These are phyloP conservation scores for Phyllotreta striolata DNA, from an alignment of 2,888 invertebrate species.

Conservation along the genomic window DNA sequence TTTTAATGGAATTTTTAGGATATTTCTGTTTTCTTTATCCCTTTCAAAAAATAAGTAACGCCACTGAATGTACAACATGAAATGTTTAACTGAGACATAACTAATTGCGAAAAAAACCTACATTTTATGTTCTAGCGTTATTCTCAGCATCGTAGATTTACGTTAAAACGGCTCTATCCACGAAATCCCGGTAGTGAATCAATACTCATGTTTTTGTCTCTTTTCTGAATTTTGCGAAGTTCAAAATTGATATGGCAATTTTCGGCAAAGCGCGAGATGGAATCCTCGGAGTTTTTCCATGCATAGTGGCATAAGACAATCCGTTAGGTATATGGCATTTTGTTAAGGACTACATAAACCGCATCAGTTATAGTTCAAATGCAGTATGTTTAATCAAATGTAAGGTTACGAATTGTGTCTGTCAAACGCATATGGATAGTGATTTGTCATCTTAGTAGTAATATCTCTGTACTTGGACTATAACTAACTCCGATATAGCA, in stretches of 20 bases:
- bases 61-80: too few relatives aligned
- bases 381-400: constrained; percentile 17
- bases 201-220: constrained; percentile 6
- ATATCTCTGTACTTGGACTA: constrained; percentile 6
- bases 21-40: too few relatives aligned
- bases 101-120: too few relatives aligned
- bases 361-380: constrained; percentile 18
- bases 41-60: too few relatives aligned
- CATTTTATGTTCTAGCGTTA: too few relatives aligned
- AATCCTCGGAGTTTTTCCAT: constrained; percentile 5
- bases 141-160: not conserved
- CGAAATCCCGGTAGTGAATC: constrained; percentile 4
- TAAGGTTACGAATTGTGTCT: constrained; percentile 11
- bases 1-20: too few relatives aligned
- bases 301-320: constrained; percentile 4
- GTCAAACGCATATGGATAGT: constrained; percentile 16
- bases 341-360: constrained; percentile 7
- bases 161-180: not conserved
- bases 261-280: constrained; percentile 10
- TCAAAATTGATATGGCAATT: constrained; percentile 19
- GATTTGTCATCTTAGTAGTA: constrained; percentile 11
- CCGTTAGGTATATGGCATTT: constrained; percentile 4
- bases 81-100: too few relatives aligned
- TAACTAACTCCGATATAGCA: constrained; percentile 5
- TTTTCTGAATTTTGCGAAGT: constrained; percentile 4